Evolutionary conservation across 2,888 invertebrate genomes (phyloP), one percentile per base, ranked within the genome.

Genomic region (Amorpha juglandis): DNA sequence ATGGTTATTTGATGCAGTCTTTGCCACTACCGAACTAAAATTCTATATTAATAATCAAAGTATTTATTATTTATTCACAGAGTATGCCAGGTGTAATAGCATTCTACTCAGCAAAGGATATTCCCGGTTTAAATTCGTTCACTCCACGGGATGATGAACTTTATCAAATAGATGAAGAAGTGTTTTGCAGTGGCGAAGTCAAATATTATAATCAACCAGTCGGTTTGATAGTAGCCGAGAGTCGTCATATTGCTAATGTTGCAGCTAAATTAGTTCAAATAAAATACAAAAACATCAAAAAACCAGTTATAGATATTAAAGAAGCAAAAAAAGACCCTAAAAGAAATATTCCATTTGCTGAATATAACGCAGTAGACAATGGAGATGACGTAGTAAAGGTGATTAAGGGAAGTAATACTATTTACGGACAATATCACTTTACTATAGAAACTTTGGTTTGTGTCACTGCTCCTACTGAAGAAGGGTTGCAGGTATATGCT

Each of bases 371-470:
- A 1, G 83, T 79, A 1, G 88, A 84, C 66, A 81, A 63, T 52
- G 91, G 91, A 1, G 79, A 73, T 3, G 85, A 94, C 69, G 77
- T 92, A 0, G 87, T 81, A 19, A 90, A 94, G 67, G 71, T 84
- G 7, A 90, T 94, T 7, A 81, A 76, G 68, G 96, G 96, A 0
- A 87, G 83, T n/a, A 88, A 93, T 51, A 87, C 93, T 42, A 82
- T 94, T 64, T 94, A 94, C 12, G 82, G 91, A 14, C 97, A 97
- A 78, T 96, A 95, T 78, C 97, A 97, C 83, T 96, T 95, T 72
- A 94, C 94, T 16, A 96, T 97, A 96, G 97, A 97, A 80, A 94
- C 95, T 0, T 95, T 96, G 69, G 91, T 92, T 0, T 95, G 95
- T 77, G 91, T 95, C 0, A 94, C 95, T 19, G 81, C 94, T 33